These are phyloP conservation scores for Numenius arquata DNA, from an alignment of 2,113 vertebrate species.

Conservation along the genomic window DNA sequence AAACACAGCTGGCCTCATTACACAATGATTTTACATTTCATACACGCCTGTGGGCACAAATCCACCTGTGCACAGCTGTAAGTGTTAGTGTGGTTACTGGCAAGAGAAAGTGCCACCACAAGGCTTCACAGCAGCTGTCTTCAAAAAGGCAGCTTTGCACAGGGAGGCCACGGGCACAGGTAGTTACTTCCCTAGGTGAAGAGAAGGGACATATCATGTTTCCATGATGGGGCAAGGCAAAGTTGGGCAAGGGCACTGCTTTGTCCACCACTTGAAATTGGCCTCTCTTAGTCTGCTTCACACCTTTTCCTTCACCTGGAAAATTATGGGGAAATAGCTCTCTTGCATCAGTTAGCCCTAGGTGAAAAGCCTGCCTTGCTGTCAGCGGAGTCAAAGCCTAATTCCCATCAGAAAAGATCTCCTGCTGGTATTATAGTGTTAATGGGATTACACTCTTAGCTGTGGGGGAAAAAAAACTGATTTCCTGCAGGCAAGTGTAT, in stretches of 20 bases:
- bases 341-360: not conserved
- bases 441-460: not conserved
- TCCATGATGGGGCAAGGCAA: not conserved
- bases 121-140: not conserved
- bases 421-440: not conserved
- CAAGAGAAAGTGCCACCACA: not conserved
- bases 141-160: not conserved
- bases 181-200: not conserved
- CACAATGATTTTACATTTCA: fast-evolving
- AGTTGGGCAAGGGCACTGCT: not conserved
- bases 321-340: not conserved
- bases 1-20: not conserved
- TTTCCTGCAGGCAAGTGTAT: not conserved
- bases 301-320: not conserved
- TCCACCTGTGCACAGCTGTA: not conserved
- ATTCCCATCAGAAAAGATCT: not conserved
- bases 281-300: not conserved
- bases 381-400: not conserved
- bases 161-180: not conserved
- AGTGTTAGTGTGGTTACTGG: not conserved
- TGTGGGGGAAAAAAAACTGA: not conserved
- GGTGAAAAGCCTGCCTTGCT: not conserved
- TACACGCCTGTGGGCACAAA: not conserved
- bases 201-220: fast-evolving
- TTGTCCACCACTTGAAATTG: not conserved